phyloP scores from a whole-genome alignment of 2,888 invertebrate species.

The Drosophila rellima region DNA sequence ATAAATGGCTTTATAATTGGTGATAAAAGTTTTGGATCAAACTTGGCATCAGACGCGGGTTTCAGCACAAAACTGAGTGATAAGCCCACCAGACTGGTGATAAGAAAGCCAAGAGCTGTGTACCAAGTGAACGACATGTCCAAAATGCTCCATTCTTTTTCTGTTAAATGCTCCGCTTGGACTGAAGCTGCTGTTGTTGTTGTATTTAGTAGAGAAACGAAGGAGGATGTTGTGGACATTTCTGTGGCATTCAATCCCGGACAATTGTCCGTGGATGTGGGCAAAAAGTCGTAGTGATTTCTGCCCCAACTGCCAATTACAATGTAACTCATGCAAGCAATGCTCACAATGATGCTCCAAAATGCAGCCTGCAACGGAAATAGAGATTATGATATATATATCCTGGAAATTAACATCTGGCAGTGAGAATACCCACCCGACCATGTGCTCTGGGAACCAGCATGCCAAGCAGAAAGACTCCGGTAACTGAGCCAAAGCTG shows the following conservation, averaged over 20 bases:
- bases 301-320: conserved; percentile 77
- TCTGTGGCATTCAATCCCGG: conserved; percentile 57
- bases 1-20: conserved; percentile 43
- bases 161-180: neutral
- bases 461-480: conserved; percentile 89
- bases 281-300: conserved; percentile 67
- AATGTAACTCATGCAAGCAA: conserved; percentile 72
- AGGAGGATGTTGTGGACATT: neutral
- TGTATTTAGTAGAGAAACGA: neutral
- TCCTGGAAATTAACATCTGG: neutral
- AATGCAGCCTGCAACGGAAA: conserved; percentile 73
- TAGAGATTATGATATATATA: neutral
- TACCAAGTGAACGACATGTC: conserved; percentile 88
- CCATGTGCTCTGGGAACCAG: conserved; percentile 88
- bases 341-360: conserved; percentile 67
- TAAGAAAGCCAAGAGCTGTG: conserved; percentile 86
- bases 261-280: conserved; percentile 72
- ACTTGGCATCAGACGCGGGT: conserved; percentile 58
- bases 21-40: conserved; percentile 67
- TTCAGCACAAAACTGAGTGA: conserved; percentile 87
- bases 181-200: conserved; percentile 3
- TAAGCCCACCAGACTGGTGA: conserved; percentile 86
- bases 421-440: conserved; percentile 54
- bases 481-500: conserved; percentile 88
- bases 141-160: conserved; percentile 84